Evolutionary conservation across 2,888 invertebrate species (phyloP).

Genomic region (Latrodectus elegans): DNA sequence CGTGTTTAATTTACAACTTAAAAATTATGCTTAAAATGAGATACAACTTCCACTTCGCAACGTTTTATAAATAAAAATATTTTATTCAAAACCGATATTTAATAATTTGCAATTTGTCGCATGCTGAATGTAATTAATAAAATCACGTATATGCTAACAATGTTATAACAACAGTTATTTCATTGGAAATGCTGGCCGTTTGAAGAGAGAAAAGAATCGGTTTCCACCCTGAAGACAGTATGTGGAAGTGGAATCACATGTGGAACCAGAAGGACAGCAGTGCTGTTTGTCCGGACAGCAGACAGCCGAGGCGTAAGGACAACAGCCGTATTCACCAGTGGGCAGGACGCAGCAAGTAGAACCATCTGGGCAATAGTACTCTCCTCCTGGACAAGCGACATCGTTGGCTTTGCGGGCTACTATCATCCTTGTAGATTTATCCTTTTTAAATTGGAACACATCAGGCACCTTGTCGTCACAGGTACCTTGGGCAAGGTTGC

Average conservation of each 20-base stretch:
- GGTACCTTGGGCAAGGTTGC: neutral
- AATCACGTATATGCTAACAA: no score
- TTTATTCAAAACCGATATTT: no score
- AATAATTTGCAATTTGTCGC: no score
- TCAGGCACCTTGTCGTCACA: constrained; percentile 9
- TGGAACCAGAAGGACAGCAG: constrained; percentile 16
- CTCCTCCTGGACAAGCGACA: constrained; percentile 14
- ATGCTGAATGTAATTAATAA: no score
- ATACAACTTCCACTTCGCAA: no score
- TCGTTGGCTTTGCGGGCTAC: neutral
- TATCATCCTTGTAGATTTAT: neutral
- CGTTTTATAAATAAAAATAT: no score
- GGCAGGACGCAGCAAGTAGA: constrained; percentile 14
- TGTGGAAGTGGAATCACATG: constrained; percentile 10
- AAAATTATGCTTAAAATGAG: no score
- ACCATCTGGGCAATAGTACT: constrained; percentile 19
- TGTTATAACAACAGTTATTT: neutral
- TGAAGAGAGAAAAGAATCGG: neutral
- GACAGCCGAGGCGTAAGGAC: constrained; percentile 14
- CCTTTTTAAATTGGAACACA: neutral
- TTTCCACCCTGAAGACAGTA: neutral
- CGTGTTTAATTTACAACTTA: no score
- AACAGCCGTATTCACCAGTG: constrained; percentile 15
- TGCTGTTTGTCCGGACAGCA: constrained; percentile 5
- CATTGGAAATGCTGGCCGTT: neutral